Evolutionary conservation across 2,797 vertebrate genomes (phyloP).

Genomic region (Huso huso): DNA sequence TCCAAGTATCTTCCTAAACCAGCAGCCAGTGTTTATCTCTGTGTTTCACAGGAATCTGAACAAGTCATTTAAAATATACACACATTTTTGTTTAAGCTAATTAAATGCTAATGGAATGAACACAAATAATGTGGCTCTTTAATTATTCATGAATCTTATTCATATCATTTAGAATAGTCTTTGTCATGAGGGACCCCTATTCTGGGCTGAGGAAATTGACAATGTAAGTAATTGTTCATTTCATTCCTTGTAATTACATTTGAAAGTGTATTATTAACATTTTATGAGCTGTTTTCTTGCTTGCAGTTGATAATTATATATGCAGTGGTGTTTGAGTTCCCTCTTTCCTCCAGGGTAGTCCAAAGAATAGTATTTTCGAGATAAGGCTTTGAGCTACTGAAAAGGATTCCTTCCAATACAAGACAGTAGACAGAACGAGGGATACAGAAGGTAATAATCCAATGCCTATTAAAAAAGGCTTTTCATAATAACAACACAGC

Average conservation of each 20-base stretch:
- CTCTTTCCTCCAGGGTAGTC: constrained; percentile 39
- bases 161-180: constrained; percentile 22
- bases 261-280: constrained; percentile 49
- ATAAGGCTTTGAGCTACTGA: constrained; percentile 43
- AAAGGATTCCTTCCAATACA: neutral
- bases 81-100: too few relatives aligned
- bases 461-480: too few relatives aligned
- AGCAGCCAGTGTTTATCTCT: too few relatives aligned
- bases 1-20: too few relatives aligned
- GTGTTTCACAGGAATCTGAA: too few relatives aligned
- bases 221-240: constrained; percentile 57
- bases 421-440: constrained; percentile 34
- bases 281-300: constrained; percentile 36
- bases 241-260: constrained; percentile 52
- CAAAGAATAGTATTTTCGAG: constrained; percentile 48
- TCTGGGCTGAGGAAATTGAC: constrained; percentile 11
- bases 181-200: constrained; percentile 22
- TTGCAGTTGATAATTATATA: constrained; percentile 36
- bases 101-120: too few relatives aligned
- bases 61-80: too few relatives aligned
- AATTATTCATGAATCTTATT: constrained; percentile 2
- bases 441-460: too few relatives aligned
- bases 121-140: constrained; percentile 1
- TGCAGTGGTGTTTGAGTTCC: constrained; percentile 27
- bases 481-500: too few relatives aligned